Percentiles rank a stretch among this genome's conserved stretches.
phyloP scores from a whole-genome alignment of 1,140 invertebrate genomes.

The Oedothorax gibbosus region DNA sequence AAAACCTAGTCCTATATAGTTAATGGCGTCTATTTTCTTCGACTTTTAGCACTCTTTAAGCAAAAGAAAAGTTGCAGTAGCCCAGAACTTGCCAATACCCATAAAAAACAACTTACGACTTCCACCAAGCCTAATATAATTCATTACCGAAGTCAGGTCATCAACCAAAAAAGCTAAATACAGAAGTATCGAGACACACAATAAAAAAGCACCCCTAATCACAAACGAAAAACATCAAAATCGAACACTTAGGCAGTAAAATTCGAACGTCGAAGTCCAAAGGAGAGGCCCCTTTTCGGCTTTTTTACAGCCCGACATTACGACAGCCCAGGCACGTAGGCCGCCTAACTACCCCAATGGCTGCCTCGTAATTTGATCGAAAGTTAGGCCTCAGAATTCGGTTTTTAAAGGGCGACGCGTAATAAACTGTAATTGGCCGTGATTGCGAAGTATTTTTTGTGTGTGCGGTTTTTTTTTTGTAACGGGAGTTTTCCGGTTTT shows the following conservation, averaged over 20 bases:
- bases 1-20: too few relatives aligned
- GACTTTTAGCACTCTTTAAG: too few relatives aligned
- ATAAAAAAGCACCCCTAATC: not conserved
- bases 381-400: constrained; percentile 7
- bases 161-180: not conserved
- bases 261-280: not conserved
- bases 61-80: too few relatives aligned
- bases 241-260: not conserved
- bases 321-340: constrained; percentile 10
- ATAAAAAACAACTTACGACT: too few relatives aligned
- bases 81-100: too few relatives aligned
- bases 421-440: constrained; percentile 52
- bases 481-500: constrained; percentile 30
- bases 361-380: constrained; percentile 28
- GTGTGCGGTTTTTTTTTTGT: constrained; percentile 9
- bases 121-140: too few relatives aligned
- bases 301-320: constrained; percentile 5
- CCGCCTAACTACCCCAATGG: constrained; percentile 28
- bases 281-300: not conserved
- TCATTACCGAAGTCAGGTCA: not conserved
- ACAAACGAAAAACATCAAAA: too few relatives aligned
- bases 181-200: not conserved
- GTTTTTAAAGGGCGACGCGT: constrained; percentile 38
- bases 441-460: constrained; percentile 45
- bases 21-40: too few relatives aligned